A percentile compares a stretch with the other conserved stretches of the same genome.
Conservation (phyloP, 1,140 invertebrate genomes). For the Zaprionus nigranus region DNA sequence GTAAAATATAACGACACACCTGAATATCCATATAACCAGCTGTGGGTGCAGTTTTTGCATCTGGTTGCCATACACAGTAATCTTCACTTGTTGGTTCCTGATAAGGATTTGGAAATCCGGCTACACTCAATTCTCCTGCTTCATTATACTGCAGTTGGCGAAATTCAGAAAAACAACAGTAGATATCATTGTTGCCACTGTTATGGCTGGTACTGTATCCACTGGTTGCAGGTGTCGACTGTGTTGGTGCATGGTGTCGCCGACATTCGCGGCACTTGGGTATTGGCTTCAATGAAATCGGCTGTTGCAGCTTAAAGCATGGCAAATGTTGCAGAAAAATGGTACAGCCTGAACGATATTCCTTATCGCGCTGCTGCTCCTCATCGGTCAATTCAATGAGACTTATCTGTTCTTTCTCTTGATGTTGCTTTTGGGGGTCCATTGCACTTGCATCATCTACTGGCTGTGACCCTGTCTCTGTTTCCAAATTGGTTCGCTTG, state of each 20-base stretch:
- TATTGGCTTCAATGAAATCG: conserved; percentile 22
- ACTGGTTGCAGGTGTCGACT: neutral
- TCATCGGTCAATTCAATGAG: conserved; percentile 36
- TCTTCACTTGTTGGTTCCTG: conserved; percentile 92
- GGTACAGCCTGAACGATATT: conserved; percentile 54
- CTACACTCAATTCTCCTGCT: conserved; percentile 94
- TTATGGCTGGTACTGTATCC: conserved; percentile 12
- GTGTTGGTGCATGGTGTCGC: conserved; percentile 24
- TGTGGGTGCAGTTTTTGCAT: conserved; percentile 79
- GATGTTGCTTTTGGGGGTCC: conserved; percentile 11
- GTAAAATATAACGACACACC: conserved; percentile 94
- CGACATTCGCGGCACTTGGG: conserved; percentile 77
- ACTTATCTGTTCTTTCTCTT: conserved; percentile 7
- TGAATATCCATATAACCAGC: conserved; percentile 91
- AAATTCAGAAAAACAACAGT: conserved; percentile 98
- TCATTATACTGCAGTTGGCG: conserved; percentile 94
- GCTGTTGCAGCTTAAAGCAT: conserved; percentile 71
- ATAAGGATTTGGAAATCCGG: conserved; percentile 96
- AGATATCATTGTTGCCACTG: conserved; percentile 87
- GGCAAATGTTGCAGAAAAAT: conserved; percentile 77
- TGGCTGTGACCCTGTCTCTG: neutral
- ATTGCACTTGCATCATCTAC: conserved; percentile 8
- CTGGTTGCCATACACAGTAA: conserved; percentile 81
- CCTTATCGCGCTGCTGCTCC: conserved; percentile 58
- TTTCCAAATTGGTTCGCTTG: conserved; percentile 42